phyloP scores from a whole-genome alignment of 2,797 vertebrate species.

The Echeneis naucrates region DNA sequence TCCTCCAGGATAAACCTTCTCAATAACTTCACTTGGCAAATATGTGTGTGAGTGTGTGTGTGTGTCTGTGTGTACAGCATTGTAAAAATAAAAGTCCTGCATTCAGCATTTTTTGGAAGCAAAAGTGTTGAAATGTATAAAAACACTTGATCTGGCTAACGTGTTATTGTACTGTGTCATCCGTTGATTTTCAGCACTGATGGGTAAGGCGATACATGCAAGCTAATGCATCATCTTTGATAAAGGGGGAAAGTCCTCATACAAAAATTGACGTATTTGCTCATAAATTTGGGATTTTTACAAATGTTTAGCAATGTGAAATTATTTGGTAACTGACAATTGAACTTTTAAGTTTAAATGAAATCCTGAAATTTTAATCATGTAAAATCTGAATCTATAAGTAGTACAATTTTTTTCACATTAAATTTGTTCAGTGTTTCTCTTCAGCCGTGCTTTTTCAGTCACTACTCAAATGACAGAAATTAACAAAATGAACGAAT shows the following conservation, averaged over 20 bases:
- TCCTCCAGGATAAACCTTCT: slow-evolving; percentile 36
- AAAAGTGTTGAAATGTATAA: not conserved
- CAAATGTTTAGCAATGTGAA: too few relatives aligned
- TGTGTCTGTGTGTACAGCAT: not conserved
- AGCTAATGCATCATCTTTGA: not conserved
- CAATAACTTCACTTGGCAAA: slow-evolving; percentile 42
- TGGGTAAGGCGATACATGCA: not conserved
- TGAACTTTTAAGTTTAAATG: too few relatives aligned
- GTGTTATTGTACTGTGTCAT: not conserved
- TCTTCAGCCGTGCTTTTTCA: too few relatives aligned
- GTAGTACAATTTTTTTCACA: not conserved
- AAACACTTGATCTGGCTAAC: too few relatives aligned
- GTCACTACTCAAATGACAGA: too few relatives aligned
- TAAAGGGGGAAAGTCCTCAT: not conserved
- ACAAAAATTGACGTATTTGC: not conserved
- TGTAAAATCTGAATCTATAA: not conserved
- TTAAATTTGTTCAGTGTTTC: not conserved
- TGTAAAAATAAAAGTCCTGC: not conserved
- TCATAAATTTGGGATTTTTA: not conserved
- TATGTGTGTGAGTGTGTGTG: not conserved
- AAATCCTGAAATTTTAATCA: too few relatives aligned
- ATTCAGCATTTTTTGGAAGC: not conserved
- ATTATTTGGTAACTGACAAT: too few relatives aligned
- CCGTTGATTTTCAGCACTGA: not conserved
- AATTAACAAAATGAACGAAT: too few relatives aligned